phyloP scores from a whole-genome alignment of 2,113 vertebrate species.

The Rhadina sibilatrix region DNA sequence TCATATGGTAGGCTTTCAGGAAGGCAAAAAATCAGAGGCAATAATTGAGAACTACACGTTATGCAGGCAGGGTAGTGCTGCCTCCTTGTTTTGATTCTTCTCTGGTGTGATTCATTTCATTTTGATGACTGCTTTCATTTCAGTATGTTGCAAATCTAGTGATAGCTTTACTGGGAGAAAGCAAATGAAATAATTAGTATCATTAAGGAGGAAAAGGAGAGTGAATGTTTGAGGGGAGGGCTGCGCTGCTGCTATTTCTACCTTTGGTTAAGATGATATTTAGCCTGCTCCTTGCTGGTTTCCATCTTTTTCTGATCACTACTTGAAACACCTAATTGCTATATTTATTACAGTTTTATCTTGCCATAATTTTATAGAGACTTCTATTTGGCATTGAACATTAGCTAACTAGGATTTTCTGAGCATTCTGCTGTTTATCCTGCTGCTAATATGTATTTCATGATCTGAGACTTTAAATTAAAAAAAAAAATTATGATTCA shows the following conservation, averaged over 20 bases:
- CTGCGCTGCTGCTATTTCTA: conserved; percentile 21
- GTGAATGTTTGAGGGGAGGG: background rate
- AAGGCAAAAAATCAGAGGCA: background rate
- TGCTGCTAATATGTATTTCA: conserved; percentile 50
- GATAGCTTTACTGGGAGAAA: conserved; percentile 42
- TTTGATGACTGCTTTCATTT: conserved; percentile 63
- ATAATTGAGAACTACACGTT: background rate
- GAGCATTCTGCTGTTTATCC: conserved; percentile 45
- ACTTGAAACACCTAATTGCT: conserved; percentile 48
- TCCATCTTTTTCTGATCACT: conserved; percentile 33
- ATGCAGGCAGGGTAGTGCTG: background rate
- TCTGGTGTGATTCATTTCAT: conserved; percentile 38
- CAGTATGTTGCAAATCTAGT: conserved; percentile 42
- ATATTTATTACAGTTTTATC: conserved; percentile 47
- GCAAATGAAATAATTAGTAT: conserved; percentile 63
- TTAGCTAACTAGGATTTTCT: conserved; percentile 39
- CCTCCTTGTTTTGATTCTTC: conserved; percentile 44
- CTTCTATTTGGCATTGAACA: background rate
- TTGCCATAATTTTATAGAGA: conserved; percentile 30
- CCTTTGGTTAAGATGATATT: conserved; percentile 27
- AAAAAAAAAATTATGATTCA: background rate
- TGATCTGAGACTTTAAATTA: conserved; percentile 41
- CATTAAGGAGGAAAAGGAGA: conserved; percentile 39
- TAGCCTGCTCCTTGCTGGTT: conserved; percentile 33
- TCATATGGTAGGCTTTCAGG: background rate